Evolutionary conservation across 1,140 invertebrate genomes (phyloP), one percentile per base, ranked within the genome.

Genomic region (Drosophila virilis): DNA sequence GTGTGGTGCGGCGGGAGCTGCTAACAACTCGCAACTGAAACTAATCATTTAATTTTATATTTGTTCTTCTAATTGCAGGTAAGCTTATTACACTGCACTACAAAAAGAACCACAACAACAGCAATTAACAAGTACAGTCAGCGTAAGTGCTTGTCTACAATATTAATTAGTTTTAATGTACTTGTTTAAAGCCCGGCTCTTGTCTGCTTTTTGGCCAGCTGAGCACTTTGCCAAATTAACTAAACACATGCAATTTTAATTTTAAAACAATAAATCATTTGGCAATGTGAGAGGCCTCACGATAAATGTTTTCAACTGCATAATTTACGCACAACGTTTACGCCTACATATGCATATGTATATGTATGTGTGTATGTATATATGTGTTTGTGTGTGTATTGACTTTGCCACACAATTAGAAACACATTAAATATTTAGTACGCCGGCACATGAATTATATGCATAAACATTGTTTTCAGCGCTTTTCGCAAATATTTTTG

Each of bases 51-150:
- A 42, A 66, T 78, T 68, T 62, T 22, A 35, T 60, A 74, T 88
- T 88, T 78, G 60, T 81, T 90, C 65, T 84, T 91, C 62, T 91
- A 83, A 89, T 91, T 91, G 65, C 88, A 91, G 88, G 88, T 91
- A 91, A 91, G 88, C 83, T 81, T 68, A 77, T 84, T 80, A 89
- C 71, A 76, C 50, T 68, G 72, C 61, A 84, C 61, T 74, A 69
- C 33, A 54, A n/a, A 38, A 60, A 45, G 15, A 52, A 40, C 46
- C 51, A 50, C 59, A 61, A 61, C 61, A 69, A 45, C 51, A 65
- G 68, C 50, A 66, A 76, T 13, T 3, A 67, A 58, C 52, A 61
- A 28, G 22, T 28, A 61, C 54, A 76, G 50, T 78, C 70, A 43
- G 70, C 74, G 80, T 88, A 88, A 88, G 84, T 88, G 84, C 77